Evolutionary conservation across 2,113 vertebrate genomes (phyloP), one percentile per base, ranked within the genome.

Genomic region (Vireo altiloquus): DNA sequence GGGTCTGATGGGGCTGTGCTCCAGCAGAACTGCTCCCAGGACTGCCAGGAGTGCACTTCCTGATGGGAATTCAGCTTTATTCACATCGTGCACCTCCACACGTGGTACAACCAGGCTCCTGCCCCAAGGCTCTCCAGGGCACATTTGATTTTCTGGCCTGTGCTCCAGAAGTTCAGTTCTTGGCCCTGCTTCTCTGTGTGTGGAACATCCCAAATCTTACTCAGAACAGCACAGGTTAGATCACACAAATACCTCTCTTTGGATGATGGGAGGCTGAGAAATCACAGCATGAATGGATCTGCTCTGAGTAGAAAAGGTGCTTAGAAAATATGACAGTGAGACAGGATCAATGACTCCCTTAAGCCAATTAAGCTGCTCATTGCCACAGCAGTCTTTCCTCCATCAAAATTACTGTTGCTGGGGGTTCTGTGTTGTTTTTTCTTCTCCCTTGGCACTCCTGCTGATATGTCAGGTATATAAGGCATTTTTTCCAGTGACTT

Each of bases 71-170:
- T 28, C 17, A 47, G 54, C 33, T 84, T 57, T 49, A 35, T 57
- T 60, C 65, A 3, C 49, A 21, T 28, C 60, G 46, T 59, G 35
- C 69, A 37, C 44, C 44, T 54, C 40, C 50, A 52, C 4, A 24
- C 5, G 11, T 1, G 40, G 12, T 11, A 9, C 21, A 7, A 0
- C 21, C 61, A 9, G 20, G 20, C 82, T 71, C 0, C n/a, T 85
- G 82, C 64, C 39, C 44, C 60, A 9, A 22, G 61, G 65, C 66
- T 90, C 24, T 31, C 65, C 35, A 30, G 75, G 35, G 16, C 20
- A 7, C 3, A 2, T 40, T 39, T 39, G 39, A 12, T 39, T 39
- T 61, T 46, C 20, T 21, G 47, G 75, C 40, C 37, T 78, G 39
- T 60, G 47, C 52, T 82, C n/a, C 77, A 18, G 37, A 37, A 76